Conservation (phyloP, 2,888 invertebrate genomes). For the Drosophila falleni region DNA sequence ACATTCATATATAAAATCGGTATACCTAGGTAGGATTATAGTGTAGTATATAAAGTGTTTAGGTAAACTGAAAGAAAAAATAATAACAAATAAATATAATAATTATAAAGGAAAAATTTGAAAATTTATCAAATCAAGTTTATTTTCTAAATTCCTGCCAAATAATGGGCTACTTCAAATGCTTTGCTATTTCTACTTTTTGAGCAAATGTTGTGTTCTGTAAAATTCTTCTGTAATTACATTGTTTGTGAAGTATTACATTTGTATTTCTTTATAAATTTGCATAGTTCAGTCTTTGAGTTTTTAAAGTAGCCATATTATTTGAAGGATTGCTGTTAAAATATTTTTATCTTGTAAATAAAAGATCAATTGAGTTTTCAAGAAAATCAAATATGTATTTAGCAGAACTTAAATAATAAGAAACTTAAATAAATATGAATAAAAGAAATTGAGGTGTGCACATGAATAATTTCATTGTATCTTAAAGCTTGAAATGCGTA, state of each 20-base stretch:
- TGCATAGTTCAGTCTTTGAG: slow-evolving; percentile 64
- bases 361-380: slow-evolving; percentile 20
- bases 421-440: slow-evolving; percentile 53
- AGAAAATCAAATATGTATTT: slow-evolving; percentile 59
- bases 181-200: slow-evolving; percentile 58
- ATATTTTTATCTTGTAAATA: slow-evolving; percentile 16
- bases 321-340: not conserved
- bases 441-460: slow-evolving; percentile 31
- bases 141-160: not conserved
- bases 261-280: slow-evolving; percentile 40
- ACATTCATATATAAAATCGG: slow-evolving; percentile 82
- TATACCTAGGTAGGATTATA: slow-evolving; percentile 58
- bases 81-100: not conserved
- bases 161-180: slow-evolving; percentile 35
- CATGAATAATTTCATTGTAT: slow-evolving; percentile 43
- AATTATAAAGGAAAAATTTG: not conserved
- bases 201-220: slow-evolving; percentile 59
- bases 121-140: not conserved
- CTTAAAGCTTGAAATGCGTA: slow-evolving; percentile 70
- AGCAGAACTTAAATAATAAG: slow-evolving; percentile 44
- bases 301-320: slow-evolving; percentile 37
- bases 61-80: slow-evolving; percentile 3
- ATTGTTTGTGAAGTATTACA: slow-evolving; percentile 35
- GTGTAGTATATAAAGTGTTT: slow-evolving; percentile 33
- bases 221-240: slow-evolving; percentile 37